Evolutionary conservation across 2,888 invertebrate genomes (phyloP), one percentile per base, ranked within the genome.

Genomic region (Falcaria lacertinaria): DNA sequence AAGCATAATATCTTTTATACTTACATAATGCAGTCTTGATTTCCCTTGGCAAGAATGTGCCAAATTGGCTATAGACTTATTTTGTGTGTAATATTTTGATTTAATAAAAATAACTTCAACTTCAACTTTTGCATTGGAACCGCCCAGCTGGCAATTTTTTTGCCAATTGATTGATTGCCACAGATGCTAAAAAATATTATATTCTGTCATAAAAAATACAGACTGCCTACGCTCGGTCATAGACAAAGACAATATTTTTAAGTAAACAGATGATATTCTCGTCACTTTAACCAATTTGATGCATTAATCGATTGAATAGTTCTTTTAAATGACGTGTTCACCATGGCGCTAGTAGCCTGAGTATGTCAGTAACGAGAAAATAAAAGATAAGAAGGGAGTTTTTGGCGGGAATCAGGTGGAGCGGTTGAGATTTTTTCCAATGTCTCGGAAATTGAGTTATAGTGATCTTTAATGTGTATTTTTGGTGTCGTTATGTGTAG

Each of bases 141-240:
- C 85, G 84, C 84, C 85, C 84, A 84, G 83, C 85, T 85, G 83
- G 84, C 85, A 84, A 79, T n/a, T n/a, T n/a, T n/a, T n/a, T n/a
- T n/a, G n/a, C n/a, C n/a, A n/a, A n/a, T n/a, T n/a, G 61, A 62
- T 15, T 36, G 19, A 58, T 57, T 45, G 47, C 50, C 56, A 66
- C 62, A 66, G 62, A 64, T 46, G 52, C 52, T 34, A 49, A 44
- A 50, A 45, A 41, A 19, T 4, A 19, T 19, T 4, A 19, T 4
- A 19, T 19, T 5, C 2, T 19, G 19, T 40, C 37, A 38, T 44
- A 17, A 28, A n/a, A 15, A 34, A 38, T 15, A 43, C 15, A 45
- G 28, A 39, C 34, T 16, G 15, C 33, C 16, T n/a, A 13, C 6
- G 8, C 22, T 5, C 11, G 13, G n/a, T 14, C 36, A 36, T 6